Percentiles rank a stretch among this genome's conserved stretches.
Conservation (phyloP, 2,888 invertebrate genomes). For the Drosophila neonasuta region DNA sequence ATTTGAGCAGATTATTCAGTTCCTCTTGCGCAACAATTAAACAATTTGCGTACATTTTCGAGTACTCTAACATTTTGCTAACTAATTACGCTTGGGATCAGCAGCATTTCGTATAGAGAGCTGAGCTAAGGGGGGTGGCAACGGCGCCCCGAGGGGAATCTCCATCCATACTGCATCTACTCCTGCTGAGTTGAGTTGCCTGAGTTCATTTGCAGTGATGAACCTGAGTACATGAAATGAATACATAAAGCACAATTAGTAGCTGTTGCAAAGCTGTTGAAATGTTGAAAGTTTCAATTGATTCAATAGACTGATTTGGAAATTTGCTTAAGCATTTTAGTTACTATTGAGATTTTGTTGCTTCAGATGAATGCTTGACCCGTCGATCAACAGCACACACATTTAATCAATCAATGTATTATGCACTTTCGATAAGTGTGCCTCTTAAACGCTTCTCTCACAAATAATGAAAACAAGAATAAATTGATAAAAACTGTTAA, state of each 20-base stretch:
- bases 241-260: conserved; percentile 53
- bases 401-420: no score
- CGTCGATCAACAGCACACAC: no score
- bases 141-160: conserved; percentile 6
- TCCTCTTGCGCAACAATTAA: conserved; percentile 74
- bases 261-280: conserved; percentile 3
- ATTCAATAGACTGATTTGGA: not conserved
- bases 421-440: no score
- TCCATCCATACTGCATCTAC: not conserved
- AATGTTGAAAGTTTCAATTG: conserved; percentile 1
- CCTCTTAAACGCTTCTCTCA: no score
- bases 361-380: no score
- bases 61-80: conserved; percentile 66
- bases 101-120: conserved; percentile 2
- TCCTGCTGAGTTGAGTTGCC: conserved; percentile 9
- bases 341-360: no score
- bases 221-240: conserved; percentile 49
- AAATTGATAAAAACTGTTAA: no score
- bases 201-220: conserved; percentile 59
- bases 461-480: no score
- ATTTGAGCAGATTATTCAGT: conserved; percentile 73
- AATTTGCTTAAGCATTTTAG: no score
- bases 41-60: conserved; percentile 71
- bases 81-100: conserved; percentile 65
- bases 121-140: not conserved